Evolutionary conservation across 1,140 invertebrate species (phyloP).

Genomic region (Pseudomyrmex pallidus): DNA sequence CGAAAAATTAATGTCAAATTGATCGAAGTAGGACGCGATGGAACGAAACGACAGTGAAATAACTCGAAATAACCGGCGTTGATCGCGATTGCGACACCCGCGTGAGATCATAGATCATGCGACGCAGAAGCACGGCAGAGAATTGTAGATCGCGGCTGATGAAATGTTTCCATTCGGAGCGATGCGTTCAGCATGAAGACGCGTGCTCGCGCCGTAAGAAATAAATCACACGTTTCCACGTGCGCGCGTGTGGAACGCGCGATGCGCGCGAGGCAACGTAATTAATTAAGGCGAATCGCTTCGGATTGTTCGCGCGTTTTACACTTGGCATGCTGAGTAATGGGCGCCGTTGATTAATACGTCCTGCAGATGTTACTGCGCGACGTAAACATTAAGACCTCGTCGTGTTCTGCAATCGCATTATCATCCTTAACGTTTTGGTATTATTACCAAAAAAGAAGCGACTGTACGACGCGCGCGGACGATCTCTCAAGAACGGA

Average conservation of each 20-base stretch:
- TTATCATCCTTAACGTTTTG: conserved; percentile 34
- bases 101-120: conserved; percentile 41
- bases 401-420: conserved; percentile 28
- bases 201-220: conserved; percentile 41
- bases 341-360: conserved; percentile 61
- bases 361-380: conserved; percentile 59
- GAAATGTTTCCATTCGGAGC: conserved; percentile 37
- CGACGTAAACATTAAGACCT: conserved; percentile 62
- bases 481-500: neutral
- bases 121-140: neutral
- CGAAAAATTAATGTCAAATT: neutral
- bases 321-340: conserved; percentile 65
- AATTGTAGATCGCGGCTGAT: conserved; percentile 48
- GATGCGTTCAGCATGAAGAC: conserved; percentile 45
- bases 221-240: conserved; percentile 56
- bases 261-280: conserved; percentile 44
- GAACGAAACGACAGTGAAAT: conserved; percentile 1
- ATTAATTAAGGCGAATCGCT: conserved; percentile 67
- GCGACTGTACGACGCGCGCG: too few relatives aligned
- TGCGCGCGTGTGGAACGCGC: conserved; percentile 35
- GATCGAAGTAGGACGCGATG: neutral
- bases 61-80: neutral
- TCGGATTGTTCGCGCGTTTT: conserved; percentile 63
- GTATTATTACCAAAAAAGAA: neutral
- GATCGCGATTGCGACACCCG: conserved; percentile 4